Evolutionary conservation across 1,140 invertebrate genomes (phyloP).

Genomic region (Papilio glaucus): DNA sequence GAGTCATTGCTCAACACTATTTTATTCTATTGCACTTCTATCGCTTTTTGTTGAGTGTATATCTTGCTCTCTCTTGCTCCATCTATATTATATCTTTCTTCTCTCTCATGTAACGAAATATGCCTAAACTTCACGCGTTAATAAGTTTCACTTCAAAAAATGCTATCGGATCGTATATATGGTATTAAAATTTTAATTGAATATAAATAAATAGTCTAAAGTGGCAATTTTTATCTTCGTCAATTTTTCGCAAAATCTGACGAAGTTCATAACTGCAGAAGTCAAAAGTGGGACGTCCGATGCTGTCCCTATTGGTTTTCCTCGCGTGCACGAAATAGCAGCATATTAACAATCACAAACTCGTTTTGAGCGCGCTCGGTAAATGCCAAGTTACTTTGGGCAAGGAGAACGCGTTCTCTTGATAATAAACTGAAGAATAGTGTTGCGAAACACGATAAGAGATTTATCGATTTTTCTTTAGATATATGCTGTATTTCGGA

Average conservation of each 20-base stretch:
- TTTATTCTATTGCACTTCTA: too few relatives aligned
- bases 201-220: too few relatives aligned
- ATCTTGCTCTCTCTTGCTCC: too few relatives aligned
- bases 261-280: not conserved
- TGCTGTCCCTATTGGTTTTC: constrained; percentile 9
- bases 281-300: not conserved
- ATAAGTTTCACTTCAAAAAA: too few relatives aligned
- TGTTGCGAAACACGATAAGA: constrained; percentile 15
- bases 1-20: too few relatives aligned
- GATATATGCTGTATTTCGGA: not conserved
- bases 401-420: constrained; percentile 35
- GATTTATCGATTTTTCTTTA: constrained; percentile 1
- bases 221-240: too few relatives aligned
- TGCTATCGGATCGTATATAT: too few relatives aligned
- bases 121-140: too few relatives aligned
- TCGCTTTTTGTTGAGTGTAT: too few relatives aligned
- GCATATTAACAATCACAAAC: constrained; percentile 32
- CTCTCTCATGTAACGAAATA: too few relatives aligned
- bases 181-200: too few relatives aligned
- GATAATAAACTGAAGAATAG: constrained; percentile 6
- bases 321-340: constrained; percentile 23
- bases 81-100: too few relatives aligned
- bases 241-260: not conserved
- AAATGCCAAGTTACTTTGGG: constrained; percentile 35
- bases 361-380: constrained; percentile 11